Percentiles rank a stretch among this genome's conserved stretches.
These are phyloP conservation scores for Calosoma granatense DNA, from an alignment of 1,140 invertebrate species.

Conservation along the genomic window DNA sequence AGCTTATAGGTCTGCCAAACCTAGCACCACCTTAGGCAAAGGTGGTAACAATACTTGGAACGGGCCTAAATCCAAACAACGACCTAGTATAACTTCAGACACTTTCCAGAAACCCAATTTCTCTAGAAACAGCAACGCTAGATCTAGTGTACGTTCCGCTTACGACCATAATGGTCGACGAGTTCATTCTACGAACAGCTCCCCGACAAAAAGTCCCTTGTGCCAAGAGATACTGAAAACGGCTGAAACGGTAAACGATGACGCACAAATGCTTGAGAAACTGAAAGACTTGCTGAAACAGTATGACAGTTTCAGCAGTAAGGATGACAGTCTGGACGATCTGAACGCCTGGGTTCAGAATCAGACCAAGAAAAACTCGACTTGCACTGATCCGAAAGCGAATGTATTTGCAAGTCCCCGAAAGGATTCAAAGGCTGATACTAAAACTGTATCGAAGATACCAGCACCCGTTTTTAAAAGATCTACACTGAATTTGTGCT, in stretches of 20 bases:
- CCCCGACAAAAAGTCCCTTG: slow-evolving; percentile 54
- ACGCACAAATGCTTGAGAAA: slow-evolving; percentile 55
- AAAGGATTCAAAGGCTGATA: slow-evolving; percentile 43
- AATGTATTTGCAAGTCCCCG: slow-evolving; percentile 37
- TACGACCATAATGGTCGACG: slow-evolving; percentile 46
- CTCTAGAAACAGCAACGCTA: slow-evolving; percentile 47
- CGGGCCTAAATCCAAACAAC: slow-evolving; percentile 42
- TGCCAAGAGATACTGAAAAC: slow-evolving; percentile 61
- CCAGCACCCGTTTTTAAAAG: slow-evolving; percentile 40
- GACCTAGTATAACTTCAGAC: slow-evolving; percentile 52
- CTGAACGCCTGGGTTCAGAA: slow-evolving; percentile 14
- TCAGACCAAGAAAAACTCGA: slow-evolving; percentile 14
- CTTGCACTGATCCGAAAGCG: slow-evolving; percentile 28
- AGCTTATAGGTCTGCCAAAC: background rate
- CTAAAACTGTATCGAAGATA: slow-evolving; percentile 37
- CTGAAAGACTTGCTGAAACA: slow-evolving; percentile 58
- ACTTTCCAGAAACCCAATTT: slow-evolving; percentile 55
- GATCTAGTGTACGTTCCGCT: slow-evolving; percentile 39
- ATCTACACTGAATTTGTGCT: background rate
- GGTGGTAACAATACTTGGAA: slow-evolving; percentile 59
- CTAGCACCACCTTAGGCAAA: slow-evolving; percentile 15
- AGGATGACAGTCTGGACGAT: slow-evolving; percentile 39
- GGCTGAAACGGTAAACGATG: slow-evolving; percentile 55
- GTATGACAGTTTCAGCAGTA: slow-evolving; percentile 46
- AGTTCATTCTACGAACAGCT: slow-evolving; percentile 44